Percentiles rank a stretch among this genome's conserved stretches.
Evolutionary conservation across 2,888 invertebrate species (phyloP).

Genomic region (Caenorhabditis sp.): DNA sequence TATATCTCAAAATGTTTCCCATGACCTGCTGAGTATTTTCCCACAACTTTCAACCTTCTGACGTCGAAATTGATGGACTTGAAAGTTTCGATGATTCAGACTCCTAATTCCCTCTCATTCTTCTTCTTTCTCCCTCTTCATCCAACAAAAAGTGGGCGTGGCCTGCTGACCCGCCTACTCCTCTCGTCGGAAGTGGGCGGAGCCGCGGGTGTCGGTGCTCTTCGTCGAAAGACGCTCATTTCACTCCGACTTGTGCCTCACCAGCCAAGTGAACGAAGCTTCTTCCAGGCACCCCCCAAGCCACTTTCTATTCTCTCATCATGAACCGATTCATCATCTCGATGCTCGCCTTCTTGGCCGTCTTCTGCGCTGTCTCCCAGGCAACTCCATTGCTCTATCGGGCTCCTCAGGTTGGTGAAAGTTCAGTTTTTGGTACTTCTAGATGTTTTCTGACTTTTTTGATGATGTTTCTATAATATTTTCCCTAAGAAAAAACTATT

Average conservation of each 20-base stretch:
- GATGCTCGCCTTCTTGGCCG: conserved; percentile 64
- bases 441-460: not conserved
- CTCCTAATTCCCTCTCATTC: not conserved
- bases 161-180: conserved; percentile 2
- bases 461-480: no score
- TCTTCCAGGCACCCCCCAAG: conserved; percentile 31
- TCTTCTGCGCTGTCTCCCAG: conserved; percentile 58
- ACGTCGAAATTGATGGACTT: no score
- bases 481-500: no score
- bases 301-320: conserved; percentile 7
- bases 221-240: conserved; percentile 29
- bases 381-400: conserved; percentile 70
- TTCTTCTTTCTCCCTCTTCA: conserved; percentile 11
- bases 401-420: conserved; percentile 61
- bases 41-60: not conserved
- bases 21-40: not conserved
- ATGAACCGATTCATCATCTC: conserved; percentile 64
- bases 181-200: conserved; percentile 34
- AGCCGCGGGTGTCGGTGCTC: conserved; percentile 18
- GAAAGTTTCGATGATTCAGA: conserved; percentile 32
- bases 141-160: conserved; percentile 30
- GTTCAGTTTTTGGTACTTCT: not conserved
- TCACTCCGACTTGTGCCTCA: conserved; percentile 53
- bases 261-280: conserved; percentile 53
- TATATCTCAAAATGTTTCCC: not conserved